Conservation (phyloP, 2,113 vertebrate genomes). For the Cephalopterus ornatus region DNA sequence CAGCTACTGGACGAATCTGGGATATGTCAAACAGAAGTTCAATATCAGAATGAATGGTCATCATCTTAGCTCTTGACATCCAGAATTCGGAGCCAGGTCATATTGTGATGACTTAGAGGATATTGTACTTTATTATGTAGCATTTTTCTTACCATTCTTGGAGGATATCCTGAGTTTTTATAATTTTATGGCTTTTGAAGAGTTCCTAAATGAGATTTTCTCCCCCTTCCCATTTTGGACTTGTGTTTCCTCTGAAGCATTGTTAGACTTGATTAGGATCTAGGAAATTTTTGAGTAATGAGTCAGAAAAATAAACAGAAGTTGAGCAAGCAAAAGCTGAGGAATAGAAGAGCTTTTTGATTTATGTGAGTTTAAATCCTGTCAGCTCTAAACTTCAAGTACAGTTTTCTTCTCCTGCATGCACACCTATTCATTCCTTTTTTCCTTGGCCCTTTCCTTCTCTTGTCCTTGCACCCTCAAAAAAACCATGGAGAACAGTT, state of each 20-base stretch:
- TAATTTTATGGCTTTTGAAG: not conserved
- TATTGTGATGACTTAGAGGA: not conserved
- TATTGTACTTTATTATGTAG: not conserved
- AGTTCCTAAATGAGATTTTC: not conserved
- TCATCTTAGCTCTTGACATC: not conserved
- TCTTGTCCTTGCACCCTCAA: not conserved
- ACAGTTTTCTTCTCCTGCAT: not conserved
- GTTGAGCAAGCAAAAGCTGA: not conserved
- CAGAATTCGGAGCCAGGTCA: not conserved
- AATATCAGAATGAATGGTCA: not conserved
- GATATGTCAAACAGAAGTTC: not conserved
- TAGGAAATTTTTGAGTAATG: not conserved
- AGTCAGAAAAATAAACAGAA: slow-evolving; percentile 31
- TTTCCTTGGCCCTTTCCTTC: not conserved
- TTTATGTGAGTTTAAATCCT: not conserved
- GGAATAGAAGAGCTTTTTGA: not conserved
- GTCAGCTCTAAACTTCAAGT: not conserved
- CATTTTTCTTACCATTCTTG: not conserved
- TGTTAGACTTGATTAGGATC: slow-evolving; percentile 37
- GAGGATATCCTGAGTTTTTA: not conserved
- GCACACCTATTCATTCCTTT: not conserved
- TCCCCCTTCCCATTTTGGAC: not conserved
- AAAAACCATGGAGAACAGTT: not conserved
- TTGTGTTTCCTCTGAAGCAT: not conserved
- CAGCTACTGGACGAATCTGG: not conserved